These are phyloP conservation scores for Nebria ingens DNA, from an alignment of 1,140 invertebrate species.

Conservation along the genomic window DNA sequence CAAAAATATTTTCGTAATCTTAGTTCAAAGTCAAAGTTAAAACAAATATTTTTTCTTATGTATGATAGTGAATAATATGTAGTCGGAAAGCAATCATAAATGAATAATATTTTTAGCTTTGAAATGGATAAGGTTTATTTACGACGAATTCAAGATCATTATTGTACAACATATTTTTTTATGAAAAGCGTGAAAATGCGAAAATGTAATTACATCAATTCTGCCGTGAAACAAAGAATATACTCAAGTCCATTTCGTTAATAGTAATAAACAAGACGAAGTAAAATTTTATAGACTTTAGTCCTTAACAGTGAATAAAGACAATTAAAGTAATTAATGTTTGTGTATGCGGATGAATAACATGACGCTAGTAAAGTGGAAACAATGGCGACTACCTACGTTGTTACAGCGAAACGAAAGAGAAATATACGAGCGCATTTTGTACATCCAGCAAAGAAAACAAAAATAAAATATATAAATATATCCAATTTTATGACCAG, in stretches of 20 bases:
- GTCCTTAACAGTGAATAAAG: slow-evolving; percentile 3
- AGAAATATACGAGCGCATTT: background rate
- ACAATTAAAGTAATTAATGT: background rate
- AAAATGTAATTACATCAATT: background rate
- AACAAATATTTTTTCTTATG: no score
- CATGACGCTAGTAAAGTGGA: background rate
- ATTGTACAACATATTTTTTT: no score
- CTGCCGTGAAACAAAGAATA: background rate
- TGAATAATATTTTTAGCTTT: no score
- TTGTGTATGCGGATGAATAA: background rate
- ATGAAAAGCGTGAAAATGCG: no score
- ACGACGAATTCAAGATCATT: no score
- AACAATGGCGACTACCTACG: slow-evolving; percentile 4
- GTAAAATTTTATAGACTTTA: background rate
- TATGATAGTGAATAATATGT: no score
- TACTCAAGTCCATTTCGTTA: background rate
- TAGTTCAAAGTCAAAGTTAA: no score
- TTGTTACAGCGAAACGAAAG: background rate
- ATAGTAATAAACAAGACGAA: background rate
- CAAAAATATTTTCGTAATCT: no score
- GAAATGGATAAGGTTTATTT: no score
- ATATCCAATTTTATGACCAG: background rate
- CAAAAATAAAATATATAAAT: slow-evolving; percentile 9
- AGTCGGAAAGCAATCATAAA: no score
- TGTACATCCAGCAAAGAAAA: background rate